phyloP scores from a whole-genome alignment of 2,888 invertebrate species.

The Agrenia bidenticulata region DNA sequence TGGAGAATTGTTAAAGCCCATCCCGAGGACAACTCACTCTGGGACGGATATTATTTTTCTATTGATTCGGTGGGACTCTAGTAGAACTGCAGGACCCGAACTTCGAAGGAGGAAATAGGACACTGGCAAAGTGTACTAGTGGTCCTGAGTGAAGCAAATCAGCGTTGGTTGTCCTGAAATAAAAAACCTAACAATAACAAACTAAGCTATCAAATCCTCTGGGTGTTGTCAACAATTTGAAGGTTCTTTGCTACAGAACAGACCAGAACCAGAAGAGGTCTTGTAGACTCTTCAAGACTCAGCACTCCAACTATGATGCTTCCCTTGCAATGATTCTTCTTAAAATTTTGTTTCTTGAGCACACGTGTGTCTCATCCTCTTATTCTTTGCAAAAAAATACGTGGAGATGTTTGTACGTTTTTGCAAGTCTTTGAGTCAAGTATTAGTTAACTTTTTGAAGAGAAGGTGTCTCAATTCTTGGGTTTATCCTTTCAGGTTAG shows the following conservation, averaged over 20 bases:
- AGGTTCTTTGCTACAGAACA: not conserved
- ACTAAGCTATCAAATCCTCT: conserved; percentile 18
- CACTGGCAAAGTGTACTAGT: not conserved
- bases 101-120: conserved; percentile 1
- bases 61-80: conserved; percentile 10
- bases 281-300: no score
- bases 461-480: no score
- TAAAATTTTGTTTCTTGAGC: no score
- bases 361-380: no score
- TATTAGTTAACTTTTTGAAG: no score
- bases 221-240: conserved; percentile 24
- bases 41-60: conserved; percentile 18
- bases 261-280: no score
- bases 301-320: no score
- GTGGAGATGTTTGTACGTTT: no score
- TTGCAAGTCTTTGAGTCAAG: no score
- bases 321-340: no score
- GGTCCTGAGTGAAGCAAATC: conserved; percentile 12
- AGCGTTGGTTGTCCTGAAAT: conserved; percentile 8
- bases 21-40: not conserved
- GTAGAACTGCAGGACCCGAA: not conserved
- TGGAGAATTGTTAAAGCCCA: conserved; percentile 21
- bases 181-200: conserved; percentile 13
- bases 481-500: no score
- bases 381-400: no score